Conservation (phyloP, 2,797 vertebrate genomes). For the Anguilla pacifica region DNA sequence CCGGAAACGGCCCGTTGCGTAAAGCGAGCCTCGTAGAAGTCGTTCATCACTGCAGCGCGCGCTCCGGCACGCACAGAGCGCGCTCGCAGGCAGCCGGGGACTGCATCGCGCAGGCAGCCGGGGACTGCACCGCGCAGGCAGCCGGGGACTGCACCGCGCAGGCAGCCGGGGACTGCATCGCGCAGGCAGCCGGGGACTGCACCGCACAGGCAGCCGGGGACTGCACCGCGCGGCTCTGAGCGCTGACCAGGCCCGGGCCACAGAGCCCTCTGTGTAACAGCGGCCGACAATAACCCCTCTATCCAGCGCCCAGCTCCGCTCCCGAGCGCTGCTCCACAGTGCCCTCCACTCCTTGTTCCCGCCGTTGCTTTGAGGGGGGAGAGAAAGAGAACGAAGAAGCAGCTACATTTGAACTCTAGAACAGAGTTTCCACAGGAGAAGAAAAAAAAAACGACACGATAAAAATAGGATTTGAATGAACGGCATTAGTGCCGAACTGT, state of each 20-base stretch:
- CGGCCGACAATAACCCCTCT: conserved; percentile 30
- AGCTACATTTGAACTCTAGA: not conserved
- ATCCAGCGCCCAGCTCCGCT: not conserved
- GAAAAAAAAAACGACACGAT: not conserved
- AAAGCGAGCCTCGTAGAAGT: conserved; percentile 46
- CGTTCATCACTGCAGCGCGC: conserved; percentile 55
- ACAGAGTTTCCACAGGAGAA: not conserved
- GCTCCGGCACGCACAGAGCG: conserved; percentile 26
- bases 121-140: no score
- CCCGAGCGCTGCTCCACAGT: not conserved
- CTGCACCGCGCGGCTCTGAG: not conserved
- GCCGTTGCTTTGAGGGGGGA: not conserved
- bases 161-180: no score
- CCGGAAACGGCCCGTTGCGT: conserved; percentile 41
- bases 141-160: no score
- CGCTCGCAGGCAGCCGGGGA: not conserved
- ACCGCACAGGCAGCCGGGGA: no score
- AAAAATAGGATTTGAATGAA: not conserved
- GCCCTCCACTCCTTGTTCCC: not conserved
- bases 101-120: no score
- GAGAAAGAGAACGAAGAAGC: not conserved
- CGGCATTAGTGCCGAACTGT: not conserved
- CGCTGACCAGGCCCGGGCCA: conserved; percentile 11
- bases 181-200: no score
- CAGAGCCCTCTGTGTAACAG: conserved; percentile 6